Percentiles rank a stretch among this genome's conserved stretches.
Evolutionary conservation across 1,140 invertebrate species (phyloP).

Genomic region (Musca domestica): DNA sequence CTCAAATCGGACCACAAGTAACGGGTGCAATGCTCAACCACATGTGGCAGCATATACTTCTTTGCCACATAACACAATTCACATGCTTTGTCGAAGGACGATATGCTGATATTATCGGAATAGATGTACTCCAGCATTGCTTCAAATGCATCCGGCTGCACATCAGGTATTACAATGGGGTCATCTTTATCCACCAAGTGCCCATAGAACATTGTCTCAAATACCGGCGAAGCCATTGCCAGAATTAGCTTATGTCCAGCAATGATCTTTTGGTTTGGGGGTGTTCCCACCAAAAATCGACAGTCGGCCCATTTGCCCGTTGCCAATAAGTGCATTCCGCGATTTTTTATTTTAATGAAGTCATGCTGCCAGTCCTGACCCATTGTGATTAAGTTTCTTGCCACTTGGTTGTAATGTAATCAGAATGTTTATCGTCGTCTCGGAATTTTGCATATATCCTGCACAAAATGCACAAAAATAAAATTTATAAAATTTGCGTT

Average conservation of each 20-base stretch:
- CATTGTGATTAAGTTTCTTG: constrained; percentile 28
- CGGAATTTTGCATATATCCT: no score
- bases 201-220: constrained; percentile 78
- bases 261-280: constrained; percentile 69
- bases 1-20: constrained; percentile 77
- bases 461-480: no score
- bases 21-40: constrained; percentile 76
- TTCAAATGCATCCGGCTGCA: constrained; percentile 81
- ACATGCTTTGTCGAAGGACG: constrained; percentile 78
- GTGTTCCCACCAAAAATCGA: constrained; percentile 77
- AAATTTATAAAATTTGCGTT: no score
- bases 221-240: constrained; percentile 81
- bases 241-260: constrained; percentile 77
- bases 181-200: constrained; percentile 67
- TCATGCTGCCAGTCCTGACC: constrained; percentile 70
- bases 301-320: constrained; percentile 77
- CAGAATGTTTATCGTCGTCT: neutral
- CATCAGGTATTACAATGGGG: constrained; percentile 75
- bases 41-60: constrained; percentile 80
- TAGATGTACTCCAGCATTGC: constrained; percentile 79
- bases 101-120: constrained; percentile 73
- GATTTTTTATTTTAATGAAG: constrained; percentile 66
- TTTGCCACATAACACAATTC: constrained; percentile 84
- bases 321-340: constrained; percentile 69
- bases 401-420: no score